Base-by-base conservation (phyloP, 2,113 vertebrate species). In the Paradisaea rubra region DNA sequence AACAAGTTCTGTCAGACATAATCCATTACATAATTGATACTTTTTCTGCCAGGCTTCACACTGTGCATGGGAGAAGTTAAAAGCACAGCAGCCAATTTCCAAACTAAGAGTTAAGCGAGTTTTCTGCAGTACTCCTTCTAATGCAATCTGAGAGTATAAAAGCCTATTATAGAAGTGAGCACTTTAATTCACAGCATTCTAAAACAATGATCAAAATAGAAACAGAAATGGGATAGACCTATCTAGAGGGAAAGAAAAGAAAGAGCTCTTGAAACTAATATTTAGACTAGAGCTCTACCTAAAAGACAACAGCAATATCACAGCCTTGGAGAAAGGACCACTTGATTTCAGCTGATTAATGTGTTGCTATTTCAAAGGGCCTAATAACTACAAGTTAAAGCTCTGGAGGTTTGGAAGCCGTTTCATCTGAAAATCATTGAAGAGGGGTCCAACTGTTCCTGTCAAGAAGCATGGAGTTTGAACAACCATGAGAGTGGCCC, bases 401-500 rank as follows among this genome's bases (percentile, higher is more conserved):
- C 79, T 95, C 93, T 93, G 83, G 93, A 87, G 86, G 70, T 53
- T 82, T 96, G 79, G 78, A 91, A 95, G 72, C 31, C 0, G 65
- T 96, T 96, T 96, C 77, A 95, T 95, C 93, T 96, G 85, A 91
- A 95, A 96, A 96, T 78, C 94, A 89, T 70, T 92, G 91, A 95
- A 96, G 88, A 95, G 87, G 68, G 85, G 81, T 88, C 88, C 96
- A 94, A 96, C 76, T 94, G 94, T 95, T 94, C 86, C 92, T 90
- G 89, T 96, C 88, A 97, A 95, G 94, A 94, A 96, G 95, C 94
- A 86, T 93, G 96, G 95, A 95, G 95, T 88, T 93, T 96, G 93
- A 96, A 93, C 94, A 97, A 80, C 79, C 87, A 91, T 57, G 69
- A 86, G 88, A 94, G 91, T 92, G 82, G 86, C 87, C 74, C 80